Conservation (phyloP, 2,888 invertebrate genomes). For the Masnerella sp. region DNA sequence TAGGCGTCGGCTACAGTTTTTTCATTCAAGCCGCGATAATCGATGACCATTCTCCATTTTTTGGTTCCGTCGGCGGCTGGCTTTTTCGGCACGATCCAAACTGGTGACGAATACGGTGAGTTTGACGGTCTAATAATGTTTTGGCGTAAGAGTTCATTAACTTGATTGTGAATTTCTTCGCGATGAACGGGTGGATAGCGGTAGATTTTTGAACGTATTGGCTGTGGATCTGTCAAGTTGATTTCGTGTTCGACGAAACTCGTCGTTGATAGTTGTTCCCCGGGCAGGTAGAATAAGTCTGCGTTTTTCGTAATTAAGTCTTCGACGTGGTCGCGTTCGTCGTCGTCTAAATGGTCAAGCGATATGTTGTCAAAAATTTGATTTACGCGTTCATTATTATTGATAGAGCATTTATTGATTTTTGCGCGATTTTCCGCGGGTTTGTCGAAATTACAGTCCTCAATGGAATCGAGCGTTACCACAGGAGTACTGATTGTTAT, state of each 20-base stretch:
- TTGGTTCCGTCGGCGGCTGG: not conserved
- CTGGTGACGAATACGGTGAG: not conserved
- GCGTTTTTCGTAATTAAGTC: not conserved
- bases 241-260: constrained; percentile 45
- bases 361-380: too few species aligned
- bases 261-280: constrained; percentile 46
- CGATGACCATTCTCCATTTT: not conserved
- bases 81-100: constrained; percentile 11
- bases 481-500: not conserved
- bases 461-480: not conserved
- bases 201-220: constrained; percentile 52
- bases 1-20: constrained; percentile 4
- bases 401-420: not conserved
- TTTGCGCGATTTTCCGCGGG: not conserved
- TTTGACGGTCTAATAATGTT: not conserved
- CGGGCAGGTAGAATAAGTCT: constrained; percentile 54
- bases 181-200: constrained; percentile 49
- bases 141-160: constrained; percentile 23
- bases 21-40: constrained; percentile 23
- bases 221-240: constrained; percentile 17
- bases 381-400: too few species aligned
- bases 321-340: not conserved
- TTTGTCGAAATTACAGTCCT: not conserved
- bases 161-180: constrained; percentile 43
- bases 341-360: not conserved